Conservation (phyloP, 2,113 vertebrate genomes). For the Turdus rufiventris region DNA sequence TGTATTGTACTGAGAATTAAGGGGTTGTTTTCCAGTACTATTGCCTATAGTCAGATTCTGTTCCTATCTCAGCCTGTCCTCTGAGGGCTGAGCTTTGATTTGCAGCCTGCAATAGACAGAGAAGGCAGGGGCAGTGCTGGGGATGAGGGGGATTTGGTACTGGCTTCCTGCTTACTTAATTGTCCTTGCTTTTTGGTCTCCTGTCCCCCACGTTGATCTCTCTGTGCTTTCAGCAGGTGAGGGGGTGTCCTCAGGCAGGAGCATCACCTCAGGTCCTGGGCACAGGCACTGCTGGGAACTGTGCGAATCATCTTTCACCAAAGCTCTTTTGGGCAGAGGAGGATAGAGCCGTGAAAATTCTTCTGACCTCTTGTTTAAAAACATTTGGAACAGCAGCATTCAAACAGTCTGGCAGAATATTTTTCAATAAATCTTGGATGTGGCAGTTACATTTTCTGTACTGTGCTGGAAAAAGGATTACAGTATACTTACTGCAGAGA, state of each 20-base stretch:
- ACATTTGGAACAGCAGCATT: background rate
- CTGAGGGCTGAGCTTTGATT: background rate
- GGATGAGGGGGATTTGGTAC: background rate
- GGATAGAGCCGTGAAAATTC: background rate
- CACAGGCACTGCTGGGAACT: background rate
- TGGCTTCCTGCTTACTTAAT: background rate
- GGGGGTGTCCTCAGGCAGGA: background rate
- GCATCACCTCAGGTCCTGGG: background rate
- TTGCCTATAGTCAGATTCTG: background rate
- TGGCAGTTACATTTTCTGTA: conserved; percentile 70
- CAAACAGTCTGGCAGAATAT: conserved; percentile 59
- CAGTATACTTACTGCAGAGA: conserved; percentile 69
- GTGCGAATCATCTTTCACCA: background rate
- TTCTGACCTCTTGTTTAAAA: conserved; percentile 47
- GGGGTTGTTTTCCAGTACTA: background rate
- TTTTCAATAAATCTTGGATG: conserved; percentile 65
- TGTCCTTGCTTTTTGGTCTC: background rate
- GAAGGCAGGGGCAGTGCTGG: background rate
- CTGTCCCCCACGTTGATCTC: background rate
- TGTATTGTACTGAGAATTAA: background rate
- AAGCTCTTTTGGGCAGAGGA: background rate
- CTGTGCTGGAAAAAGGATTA: conserved; percentile 67
- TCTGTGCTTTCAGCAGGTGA: background rate
- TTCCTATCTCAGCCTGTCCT: background rate
- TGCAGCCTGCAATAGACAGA: background rate